Evolutionary conservation across 2,113 vertebrate species (phyloP), one percentile per base, ranked within the genome.

Genomic region (Thalassoma bifasciatum): DNA sequence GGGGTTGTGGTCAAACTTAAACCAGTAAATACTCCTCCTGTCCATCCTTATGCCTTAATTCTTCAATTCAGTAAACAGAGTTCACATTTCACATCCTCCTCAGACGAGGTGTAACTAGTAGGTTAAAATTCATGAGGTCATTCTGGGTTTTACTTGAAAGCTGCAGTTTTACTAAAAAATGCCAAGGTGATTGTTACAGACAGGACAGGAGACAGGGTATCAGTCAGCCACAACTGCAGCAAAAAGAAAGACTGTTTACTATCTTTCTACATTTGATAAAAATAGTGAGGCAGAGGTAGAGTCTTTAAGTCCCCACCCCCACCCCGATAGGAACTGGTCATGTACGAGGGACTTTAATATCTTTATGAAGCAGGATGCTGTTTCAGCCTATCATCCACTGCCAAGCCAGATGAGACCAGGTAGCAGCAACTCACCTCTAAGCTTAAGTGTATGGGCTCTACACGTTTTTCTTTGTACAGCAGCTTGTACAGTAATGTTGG

Each of bases 361-460:
- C 73, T 65, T 19, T 17, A 67, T 77, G 80, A 79, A 75, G 80
- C 66, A 46, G 58, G 77, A 72, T 75, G 78, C 75, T 75, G 83
- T 84, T 83, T 86, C 79, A 71, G 74, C 56, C 76, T 80, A 78
- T 86, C 80, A 81, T 79, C 83, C 46, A 69, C 78, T 69, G 75
- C 75, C 54, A 52, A 73, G 81, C 83, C 89, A 92, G 89, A 90
- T 88, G 89, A 89, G 86, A 84, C 84, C 85, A 66, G 84, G 88
- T 85, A 81, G 75, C 51, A 23, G 62, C 73, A 66, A 90, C 83
- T 72, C 88, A 89, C 90, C 83, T 90, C 82, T 76, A 58, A 44
- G 68, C 82, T 42, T 50, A 5, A 40, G 59, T 75, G 60, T 63
- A 13, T 19, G 19, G 69, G 36, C 79, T 79, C 82, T 69, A 72